These are phyloP conservation scores for Siniperca chuatsi DNA, from an alignment of 2,113 vertebrate species.

Conservation along the genomic window DNA sequence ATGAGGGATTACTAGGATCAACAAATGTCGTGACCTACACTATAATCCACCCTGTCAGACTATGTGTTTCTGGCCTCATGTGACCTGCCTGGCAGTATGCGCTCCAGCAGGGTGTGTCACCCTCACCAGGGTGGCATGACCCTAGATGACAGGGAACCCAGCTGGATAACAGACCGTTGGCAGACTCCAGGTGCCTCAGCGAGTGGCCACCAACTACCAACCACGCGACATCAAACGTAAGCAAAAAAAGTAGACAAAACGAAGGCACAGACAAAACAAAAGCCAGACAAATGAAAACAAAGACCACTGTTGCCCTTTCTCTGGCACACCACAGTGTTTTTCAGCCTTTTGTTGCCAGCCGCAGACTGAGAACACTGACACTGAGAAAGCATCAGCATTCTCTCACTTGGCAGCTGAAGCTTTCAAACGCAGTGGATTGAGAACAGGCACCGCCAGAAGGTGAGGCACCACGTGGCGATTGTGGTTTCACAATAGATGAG, in stretches of 20 bases:
- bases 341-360: slow-evolving; percentile 35
- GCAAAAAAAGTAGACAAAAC: slow-evolving; percentile 56
- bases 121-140: slow-evolving; percentile 63
- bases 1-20: slow-evolving; percentile 55
- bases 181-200: slow-evolving; percentile 57
- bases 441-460: slow-evolving; percentile 57
- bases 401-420: slow-evolving; percentile 46
- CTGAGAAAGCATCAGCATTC: slow-evolving; percentile 36
- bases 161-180: slow-evolving; percentile 61
- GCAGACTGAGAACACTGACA: slow-evolving; percentile 36
- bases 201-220: slow-evolving; percentile 36
- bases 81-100: slow-evolving; percentile 38
- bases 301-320: slow-evolving; percentile 42
- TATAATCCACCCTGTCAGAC: slow-evolving; percentile 58
- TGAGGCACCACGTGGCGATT: slow-evolving; percentile 63
- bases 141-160: slow-evolving; percentile 59
- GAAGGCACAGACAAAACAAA: slow-evolving; percentile 72
- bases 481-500: slow-evolving; percentile 65
- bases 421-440: slow-evolving; percentile 45
- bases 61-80: slow-evolving; percentile 48
- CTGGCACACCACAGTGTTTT: slow-evolving; percentile 54
- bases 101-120: slow-evolving; percentile 55
- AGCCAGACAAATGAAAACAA: slow-evolving; percentile 74
- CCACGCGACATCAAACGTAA: slow-evolving; percentile 58
- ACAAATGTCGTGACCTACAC: slow-evolving; percentile 45